Base-by-base conservation (phyloP, 2,888 invertebrate genomes). In the Exocentrus adspersus region DNA sequence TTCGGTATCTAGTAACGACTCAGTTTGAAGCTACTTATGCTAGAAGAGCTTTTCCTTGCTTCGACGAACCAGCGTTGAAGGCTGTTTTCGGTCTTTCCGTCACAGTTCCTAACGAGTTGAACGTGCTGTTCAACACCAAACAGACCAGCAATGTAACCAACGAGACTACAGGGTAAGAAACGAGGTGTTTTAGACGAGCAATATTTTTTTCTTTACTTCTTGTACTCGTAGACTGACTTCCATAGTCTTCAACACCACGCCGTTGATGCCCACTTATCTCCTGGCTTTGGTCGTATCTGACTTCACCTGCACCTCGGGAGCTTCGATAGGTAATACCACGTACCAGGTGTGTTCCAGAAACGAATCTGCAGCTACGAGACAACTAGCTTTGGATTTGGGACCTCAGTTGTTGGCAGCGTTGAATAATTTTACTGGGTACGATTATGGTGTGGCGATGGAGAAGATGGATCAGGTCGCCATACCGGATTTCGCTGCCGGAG, bases 401-500 rank as follows among this genome's bases (percentile, higher is more conserved):
- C 81, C 83, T 12, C 67, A 84, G 57, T 82, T 85, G 68, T 80
- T 87, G 30, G 78, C 62, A 51, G 80, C 80, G 51, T 78, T 91
- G 86, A 86, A 83, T 72, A 72, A 85, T 45, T 87, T 89, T 78
- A 87, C 92, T 71, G 86, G 79, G 0, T 77, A 86, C n/a, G 74
- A 84, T n/a, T 65, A 67, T 14, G 17, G 21, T 20, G 2, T 0
- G n/a, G 30, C 16, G 0, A 14, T 59, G 16, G 1, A 14, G 1
- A 94, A 94, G 78, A 86, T 94, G 80, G 92, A 94, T 77, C 88
- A 94, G 76, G 89, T 93, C 9, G 93, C 93, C 1, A 86, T 95
- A 62, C 90, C 93, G 0, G 92, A 94, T 78, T 93, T 94, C 79
- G 86, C 87, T 52, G 89, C 91, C 68, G 92, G 92, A 46, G 94